phyloP scores from a whole-genome alignment of 2,113 vertebrate genomes.

The Myrmophylax atrothorax region DNA sequence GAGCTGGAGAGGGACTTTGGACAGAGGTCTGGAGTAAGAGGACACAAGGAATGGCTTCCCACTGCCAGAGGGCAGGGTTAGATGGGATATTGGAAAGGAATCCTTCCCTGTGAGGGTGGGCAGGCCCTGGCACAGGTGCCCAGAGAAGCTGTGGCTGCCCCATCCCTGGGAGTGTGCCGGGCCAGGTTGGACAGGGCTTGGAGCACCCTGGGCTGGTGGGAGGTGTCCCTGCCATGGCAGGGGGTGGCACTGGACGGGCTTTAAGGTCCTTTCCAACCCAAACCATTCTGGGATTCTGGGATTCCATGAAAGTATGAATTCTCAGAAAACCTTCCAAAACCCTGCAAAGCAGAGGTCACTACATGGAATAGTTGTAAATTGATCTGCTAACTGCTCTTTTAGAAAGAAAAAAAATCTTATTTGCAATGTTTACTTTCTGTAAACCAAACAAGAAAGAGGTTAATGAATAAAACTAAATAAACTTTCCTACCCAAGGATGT shows the following conservation, averaged over 20 bases:
- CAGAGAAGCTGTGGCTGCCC: background rate
- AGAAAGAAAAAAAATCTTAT: background rate
- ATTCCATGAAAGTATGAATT: background rate
- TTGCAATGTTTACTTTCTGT: background rate
- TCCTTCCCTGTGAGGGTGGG: accelerated
- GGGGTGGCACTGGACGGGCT: accelerated
- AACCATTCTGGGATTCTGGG: background rate
- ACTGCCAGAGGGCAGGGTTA: background rate
- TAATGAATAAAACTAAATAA: background rate
- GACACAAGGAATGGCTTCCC: background rate
- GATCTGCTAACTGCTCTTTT: background rate
- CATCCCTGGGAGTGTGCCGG: background rate
- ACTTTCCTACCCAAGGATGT: background rate
- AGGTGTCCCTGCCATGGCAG: background rate
- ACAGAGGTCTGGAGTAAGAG: background rate
- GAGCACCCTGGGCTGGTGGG: accelerated
- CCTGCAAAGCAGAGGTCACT: background rate
- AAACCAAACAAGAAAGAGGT: background rate
- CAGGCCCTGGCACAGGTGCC: background rate
- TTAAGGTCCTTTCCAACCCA: background rate
- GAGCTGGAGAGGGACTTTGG: background rate
- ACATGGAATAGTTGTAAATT: background rate
- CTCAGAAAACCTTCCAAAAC: background rate
- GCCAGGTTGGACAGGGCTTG: background rate
- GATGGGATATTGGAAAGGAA: background rate